Evolutionary conservation across 64 coral and sea anemone species (phyloP).

Genomic region (Acropora tenuis): DNA sequence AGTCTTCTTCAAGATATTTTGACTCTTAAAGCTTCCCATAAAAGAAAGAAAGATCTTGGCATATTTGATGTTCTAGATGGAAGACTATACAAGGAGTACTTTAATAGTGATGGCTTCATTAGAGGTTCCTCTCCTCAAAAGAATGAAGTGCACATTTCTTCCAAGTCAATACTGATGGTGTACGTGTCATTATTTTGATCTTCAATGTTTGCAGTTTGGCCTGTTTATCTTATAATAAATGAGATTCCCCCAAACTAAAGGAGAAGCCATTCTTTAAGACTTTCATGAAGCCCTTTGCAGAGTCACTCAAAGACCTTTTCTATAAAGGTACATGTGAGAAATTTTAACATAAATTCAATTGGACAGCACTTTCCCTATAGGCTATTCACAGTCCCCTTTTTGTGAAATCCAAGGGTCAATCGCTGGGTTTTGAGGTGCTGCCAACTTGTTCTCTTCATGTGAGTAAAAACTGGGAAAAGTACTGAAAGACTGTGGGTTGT

Average conservation of each 20-base stretch:
- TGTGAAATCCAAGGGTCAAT: no score
- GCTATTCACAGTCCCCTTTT: no score
- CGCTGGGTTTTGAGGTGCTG: no score
- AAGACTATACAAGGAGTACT: constrained; percentile 31
- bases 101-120: constrained; percentile 3
- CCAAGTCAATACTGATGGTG: constrained; percentile 52
- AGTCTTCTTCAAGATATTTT: neutral
- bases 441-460: no score
- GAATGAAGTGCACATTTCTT: constrained; percentile 49
- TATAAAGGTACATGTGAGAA: constrained; percentile 39
- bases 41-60: neutral
- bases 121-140: constrained; percentile 6
- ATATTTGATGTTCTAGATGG: constrained; percentile 43
- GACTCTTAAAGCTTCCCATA: neutral
- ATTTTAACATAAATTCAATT: no score
- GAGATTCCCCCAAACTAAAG: constrained; percentile 26
- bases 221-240: constrained; percentile 51
- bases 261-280: constrained; percentile 55
- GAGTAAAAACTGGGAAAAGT: no score
- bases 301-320: constrained; percentile 61
- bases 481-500: no score
- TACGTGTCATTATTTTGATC: constrained; percentile 56
- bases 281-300: constrained; percentile 66
- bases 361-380: no score
- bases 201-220: constrained; percentile 31